Evolutionary conservation across 2,888 invertebrate species (phyloP).

Genomic region (Amblyjoppa fuscipennis): DNA sequence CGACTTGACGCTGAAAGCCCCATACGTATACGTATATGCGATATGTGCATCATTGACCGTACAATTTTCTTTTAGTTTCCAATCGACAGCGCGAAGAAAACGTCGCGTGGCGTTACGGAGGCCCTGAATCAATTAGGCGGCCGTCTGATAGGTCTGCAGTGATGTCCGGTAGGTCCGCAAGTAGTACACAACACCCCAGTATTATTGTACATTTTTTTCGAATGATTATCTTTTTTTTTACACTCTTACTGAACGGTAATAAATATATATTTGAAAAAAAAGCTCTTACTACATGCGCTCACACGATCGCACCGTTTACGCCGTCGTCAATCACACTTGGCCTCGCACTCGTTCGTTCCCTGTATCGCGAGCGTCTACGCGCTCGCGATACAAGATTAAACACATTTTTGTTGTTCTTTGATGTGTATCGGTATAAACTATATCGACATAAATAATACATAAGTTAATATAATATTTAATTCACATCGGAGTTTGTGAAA

Average conservation of each 20-base stretch:
- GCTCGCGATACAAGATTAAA: background rate
- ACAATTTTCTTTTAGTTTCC: slow-evolving; percentile 85
- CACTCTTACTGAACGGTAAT: slow-evolving; percentile 41
- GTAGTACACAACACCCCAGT: slow-evolving; percentile 32
- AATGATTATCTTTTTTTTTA: slow-evolving; percentile 41
- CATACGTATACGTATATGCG: background rate
- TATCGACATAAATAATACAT: slow-evolving; percentile 49
- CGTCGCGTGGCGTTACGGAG: slow-evolving; percentile 86
- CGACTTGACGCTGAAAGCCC: too few relatives aligned
- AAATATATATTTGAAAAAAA: slow-evolving; percentile 15
- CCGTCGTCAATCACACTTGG: slow-evolving; percentile 1
- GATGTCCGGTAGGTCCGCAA: slow-evolving; percentile 69
- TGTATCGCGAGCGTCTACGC: slow-evolving; percentile 30
- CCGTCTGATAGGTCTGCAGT: slow-evolving; percentile 87
- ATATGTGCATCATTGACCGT: background rate
- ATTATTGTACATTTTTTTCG: slow-evolving; percentile 54
- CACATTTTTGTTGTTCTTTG: background rate
- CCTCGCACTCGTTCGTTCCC: background rate
- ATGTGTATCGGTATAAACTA: background rate
- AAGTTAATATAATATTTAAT: slow-evolving; percentile 38
- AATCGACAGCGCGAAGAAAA: slow-evolving; percentile 85
- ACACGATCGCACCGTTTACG: slow-evolving; percentile 20
- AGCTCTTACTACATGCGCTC: slow-evolving; percentile 35
- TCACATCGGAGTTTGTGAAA: slow-evolving; percentile 58
- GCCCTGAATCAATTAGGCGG: slow-evolving; percentile 88